phyloP scores from a whole-genome alignment of 2,888 invertebrate genomes.

The Caenorhabditis macrosperma region DNA sequence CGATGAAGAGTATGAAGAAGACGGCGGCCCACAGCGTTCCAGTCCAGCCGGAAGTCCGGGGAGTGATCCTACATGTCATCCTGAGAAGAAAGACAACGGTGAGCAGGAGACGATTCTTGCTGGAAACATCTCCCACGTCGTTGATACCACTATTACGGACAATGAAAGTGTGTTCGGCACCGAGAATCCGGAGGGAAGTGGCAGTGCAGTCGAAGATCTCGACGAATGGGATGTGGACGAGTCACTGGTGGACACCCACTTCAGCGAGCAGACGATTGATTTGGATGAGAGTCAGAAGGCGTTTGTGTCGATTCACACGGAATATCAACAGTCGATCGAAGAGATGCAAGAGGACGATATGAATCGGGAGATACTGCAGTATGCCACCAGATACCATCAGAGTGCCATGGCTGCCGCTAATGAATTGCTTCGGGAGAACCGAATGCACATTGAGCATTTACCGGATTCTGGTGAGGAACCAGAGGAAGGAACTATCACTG shows the following conservation, averaged over 20 bases:
- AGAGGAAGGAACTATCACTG: not conserved
- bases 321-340: not conserved
- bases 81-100: not conserved
- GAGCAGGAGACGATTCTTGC: conserved; percentile 1
- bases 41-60: too few species aligned
- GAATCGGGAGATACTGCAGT: conserved; percentile 11
- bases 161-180: not conserved
- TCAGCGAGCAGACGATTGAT: conserved; percentile 23
- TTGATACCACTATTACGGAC: conserved; percentile 22
- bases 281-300: not conserved
- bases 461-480: not conserved
- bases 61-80: too few species aligned
- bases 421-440: not conserved
- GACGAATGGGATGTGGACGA: not conserved
- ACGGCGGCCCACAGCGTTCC: too few species aligned
- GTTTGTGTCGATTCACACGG: not conserved
- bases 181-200: not conserved
- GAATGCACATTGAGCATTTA: not conserved
- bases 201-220: not conserved
- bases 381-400: conserved; percentile 19
- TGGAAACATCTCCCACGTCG: conserved; percentile 16
- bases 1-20: too few species aligned
- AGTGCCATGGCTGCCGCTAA: conserved; percentile 10
- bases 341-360: conserved; percentile 1
- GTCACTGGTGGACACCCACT: not conserved